Evolutionary conservation across 2,888 invertebrate species (phyloP), one percentile per base, ranked within the genome.

Genomic region (Caenorhabditis sinica): DNA sequence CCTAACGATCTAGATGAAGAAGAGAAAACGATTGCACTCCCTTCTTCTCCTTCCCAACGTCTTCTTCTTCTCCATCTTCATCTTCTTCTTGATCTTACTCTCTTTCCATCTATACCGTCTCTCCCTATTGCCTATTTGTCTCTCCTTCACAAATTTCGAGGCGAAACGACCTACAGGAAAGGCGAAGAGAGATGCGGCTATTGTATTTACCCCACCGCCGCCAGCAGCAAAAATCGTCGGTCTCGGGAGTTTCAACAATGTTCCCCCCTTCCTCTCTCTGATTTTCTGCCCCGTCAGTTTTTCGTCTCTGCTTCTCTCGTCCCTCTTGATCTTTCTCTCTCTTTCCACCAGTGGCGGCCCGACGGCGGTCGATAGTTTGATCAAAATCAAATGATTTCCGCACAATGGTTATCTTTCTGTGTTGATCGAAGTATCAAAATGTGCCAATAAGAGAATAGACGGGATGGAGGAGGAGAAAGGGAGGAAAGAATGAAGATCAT

Each of bases 401-500:
- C 51, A 36, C 53, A 43, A 28, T 0, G 63, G 28, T 51, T 28
- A 30, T 25, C 33, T 43, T 20, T 51, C 43, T 61, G 71, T 63
- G 53, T 63, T 77, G 77, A 77, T 77, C 77, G 69, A 77, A 71
- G 71, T 61, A 77, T 71, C 77, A 77, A 71, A 77, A 77, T 71
- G 77, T 77, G 69, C 69, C 75, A 49, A 61, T 15, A 23, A 33
- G 51, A 13, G 25, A 49, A n/a, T 53, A 63, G 33, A 36, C 33
- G 9, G 33, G 33, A 36, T 11, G 49, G 49, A 49, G 4, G 49
- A 49, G 20, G 20, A n/a, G 20, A n/a, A n/a, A n/a, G 49, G n/a
- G 40, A 61, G 5, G n/a, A 61, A 73, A 58, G 71, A 58, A 40
- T 56, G 58, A 72, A 72, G 71, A 61, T 69, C 30, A n/a, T 23